Evolutionary conservation across 2,113 vertebrate species (phyloP).

Genomic region (Malurus alboscapulatus): DNA sequence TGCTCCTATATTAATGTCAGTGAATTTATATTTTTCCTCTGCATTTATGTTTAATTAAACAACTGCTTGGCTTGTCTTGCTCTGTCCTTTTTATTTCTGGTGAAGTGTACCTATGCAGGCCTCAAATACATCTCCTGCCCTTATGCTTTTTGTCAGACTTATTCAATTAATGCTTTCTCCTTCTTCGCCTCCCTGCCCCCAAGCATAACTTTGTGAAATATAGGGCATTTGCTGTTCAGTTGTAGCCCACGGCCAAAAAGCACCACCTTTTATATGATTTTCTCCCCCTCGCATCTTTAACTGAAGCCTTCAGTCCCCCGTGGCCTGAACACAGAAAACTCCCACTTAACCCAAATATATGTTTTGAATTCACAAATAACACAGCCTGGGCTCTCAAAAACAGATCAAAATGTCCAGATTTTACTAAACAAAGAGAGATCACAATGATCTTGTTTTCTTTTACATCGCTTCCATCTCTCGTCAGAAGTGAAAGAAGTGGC

Average conservation of each 20-base stretch:
- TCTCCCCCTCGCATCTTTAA: not conserved
- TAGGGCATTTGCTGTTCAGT: not conserved
- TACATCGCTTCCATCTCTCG: not conserved
- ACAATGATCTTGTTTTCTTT: slow-evolving; percentile 16
- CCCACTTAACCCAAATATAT: not conserved
- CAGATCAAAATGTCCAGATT: not conserved
- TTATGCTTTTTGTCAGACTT: not conserved
- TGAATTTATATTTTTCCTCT: slow-evolving; percentile 29
- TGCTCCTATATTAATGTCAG: not conserved
- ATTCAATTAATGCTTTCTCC: slow-evolving; percentile 31
- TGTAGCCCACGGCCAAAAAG: not conserved
- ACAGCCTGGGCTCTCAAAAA: not conserved
- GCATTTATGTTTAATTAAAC: slow-evolving; percentile 49
- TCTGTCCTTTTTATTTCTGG: slow-evolving; percentile 37
- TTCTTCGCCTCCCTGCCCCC: not conserved
- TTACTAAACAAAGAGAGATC: not conserved
- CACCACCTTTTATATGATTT: not conserved
- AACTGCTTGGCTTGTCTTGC: not conserved
- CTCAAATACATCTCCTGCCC: slow-evolving; percentile 53
- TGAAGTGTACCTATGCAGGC: slow-evolving; percentile 58
- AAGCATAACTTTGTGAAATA: not conserved
- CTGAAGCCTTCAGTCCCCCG: not conserved
- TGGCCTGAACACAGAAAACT: slow-evolving; percentile 1
- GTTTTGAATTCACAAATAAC: slow-evolving; percentile 15
- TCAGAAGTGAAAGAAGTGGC: slow-evolving; percentile 50